Base-by-base conservation (phyloP, 2,113 vertebrate genomes). In the Cynoglossus semilaevis region DNA sequence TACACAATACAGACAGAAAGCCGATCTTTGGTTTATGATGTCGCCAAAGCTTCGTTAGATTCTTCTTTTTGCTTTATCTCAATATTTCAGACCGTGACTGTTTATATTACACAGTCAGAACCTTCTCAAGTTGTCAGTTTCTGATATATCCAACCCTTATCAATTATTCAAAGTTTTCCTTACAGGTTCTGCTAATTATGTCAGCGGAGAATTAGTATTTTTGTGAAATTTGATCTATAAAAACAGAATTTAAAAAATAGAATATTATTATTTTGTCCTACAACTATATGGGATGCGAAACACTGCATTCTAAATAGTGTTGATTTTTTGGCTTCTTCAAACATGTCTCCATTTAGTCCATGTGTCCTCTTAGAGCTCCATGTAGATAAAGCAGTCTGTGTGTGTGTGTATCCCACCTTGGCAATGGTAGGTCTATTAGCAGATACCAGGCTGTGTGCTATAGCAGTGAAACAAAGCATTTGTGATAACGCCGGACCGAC, bases 361-460 rank as follows among this genome's bases (percentile, higher is more conserved):
- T 22, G 58, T 70, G 42, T 59, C 72, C 42, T 71, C 55, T 60
- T 34, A 43, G 70, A 72, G 55, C 55, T 58, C 77, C 65, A 76
- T 71, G 67, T 58, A 64, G 69, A 76, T 65, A 75, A 73, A 68
- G 73, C 64, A 64, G 73, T 72, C 38, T 71, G 56, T 65, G 59
- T 68, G 58, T 53, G 54, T 83, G 69, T 74, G 61, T 70, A 53
- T 67, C 40, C 0, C 73, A 81, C 77, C 82, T 85, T 87, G 79
- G 84, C 82, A 83, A 69, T 63, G 54, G 55, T 63, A 8, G 29
- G 51, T 74, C 78, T 77, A 82, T 83, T 84, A 79, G 84, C 67
- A 55, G 79, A 77, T 61, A 67, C 77, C 84, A 86, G 85, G 74
- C 80, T 82, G 85, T 38, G 62, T 66, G 76, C 64, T 79, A 29